Conservation (phyloP, 2,888 invertebrate genomes). For the Lepidocyrtoides sp. region DNA sequence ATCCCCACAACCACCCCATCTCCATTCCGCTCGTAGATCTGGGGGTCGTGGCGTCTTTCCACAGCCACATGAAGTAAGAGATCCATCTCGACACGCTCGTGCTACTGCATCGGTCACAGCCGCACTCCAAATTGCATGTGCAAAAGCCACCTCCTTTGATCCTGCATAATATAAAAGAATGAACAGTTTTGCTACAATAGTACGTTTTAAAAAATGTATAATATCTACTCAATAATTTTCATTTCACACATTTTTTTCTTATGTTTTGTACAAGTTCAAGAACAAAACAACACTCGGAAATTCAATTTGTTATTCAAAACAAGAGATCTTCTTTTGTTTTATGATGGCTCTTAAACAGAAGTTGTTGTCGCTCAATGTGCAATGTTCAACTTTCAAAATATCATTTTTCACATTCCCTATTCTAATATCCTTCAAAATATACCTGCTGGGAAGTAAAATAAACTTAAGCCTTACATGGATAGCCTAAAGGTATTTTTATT, state of each 20-base stretch:
- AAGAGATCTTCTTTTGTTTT: constrained; percentile 8
- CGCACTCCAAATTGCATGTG: constrained; percentile 96
- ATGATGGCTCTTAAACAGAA: constrained; percentile 21
- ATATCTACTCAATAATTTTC: not conserved
- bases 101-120: constrained; percentile 96
- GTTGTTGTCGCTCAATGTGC: constrained; percentile 16
- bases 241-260: not conserved
- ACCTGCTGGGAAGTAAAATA: constrained; percentile 61
- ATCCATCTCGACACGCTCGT: constrained; percentile 96
- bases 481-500: constrained; percentile 44
- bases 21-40: constrained; percentile 96
- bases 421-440: not conserved
- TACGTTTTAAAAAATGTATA: constrained; percentile 8
- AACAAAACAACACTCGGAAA: not conserved
- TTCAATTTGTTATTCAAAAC: constrained; percentile 3
- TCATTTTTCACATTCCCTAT: too few relatives aligned
- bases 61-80: constrained; percentile 96
- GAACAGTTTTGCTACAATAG: not conserved
- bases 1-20: constrained; percentile 99
- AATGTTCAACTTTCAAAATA: constrained; percentile 25
- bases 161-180: constrained; percentile 88
- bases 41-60: constrained; percentile 93
- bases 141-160: constrained; percentile 96
- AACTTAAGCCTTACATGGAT: constrained; percentile 59
- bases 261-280: not conserved